Percentiles rank a stretch among this genome's conserved stretches.
These are phyloP conservation scores for Neuroscelio doddi DNA, from an alignment of 2,888 invertebrate genomes.

Conservation along the genomic window DNA sequence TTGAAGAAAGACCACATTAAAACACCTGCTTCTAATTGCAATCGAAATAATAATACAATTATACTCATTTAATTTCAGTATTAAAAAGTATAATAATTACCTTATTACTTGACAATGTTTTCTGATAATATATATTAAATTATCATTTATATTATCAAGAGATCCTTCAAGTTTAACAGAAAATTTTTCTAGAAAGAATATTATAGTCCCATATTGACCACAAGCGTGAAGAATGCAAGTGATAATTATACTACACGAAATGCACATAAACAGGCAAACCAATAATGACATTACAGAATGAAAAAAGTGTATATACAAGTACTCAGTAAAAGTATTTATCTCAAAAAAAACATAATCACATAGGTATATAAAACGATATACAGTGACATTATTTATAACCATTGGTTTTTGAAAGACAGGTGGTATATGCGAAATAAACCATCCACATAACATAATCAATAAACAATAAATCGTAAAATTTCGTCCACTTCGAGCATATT, in stretches of 20 bases:
- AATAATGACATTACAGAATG: constrained; percentile 10
- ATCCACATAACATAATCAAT: constrained; percentile 6
- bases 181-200: background rate
- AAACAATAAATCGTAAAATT: background rate
- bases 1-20: too few relatives aligned
- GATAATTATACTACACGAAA: constrained; percentile 7
- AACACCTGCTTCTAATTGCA: too few relatives aligned
- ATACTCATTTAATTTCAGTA: too few relatives aligned
- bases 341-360: constrained; percentile 8
- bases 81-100: too few relatives aligned
- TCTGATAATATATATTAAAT: constrained; percentile 4
- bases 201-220: constrained; percentile 25
- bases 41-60: too few relatives aligned
- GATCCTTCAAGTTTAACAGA: background rate
- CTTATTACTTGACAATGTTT: constrained; percentile 15
- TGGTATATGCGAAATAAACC: constrained; percentile 13
- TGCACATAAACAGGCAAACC: constrained; percentile 5
- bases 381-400: constrained; percentile 7
- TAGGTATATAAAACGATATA: constrained; percentile 8
- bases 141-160: background rate
- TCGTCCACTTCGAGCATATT: constrained; percentile 10
- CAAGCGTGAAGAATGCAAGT: constrained; percentile 15
- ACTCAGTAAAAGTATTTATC: constrained; percentile 4
- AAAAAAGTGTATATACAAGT: background rate
- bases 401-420: background rate